phyloP scores from a whole-genome alignment of 1,140 invertebrate species.

The Oscheius sp. region DNA sequence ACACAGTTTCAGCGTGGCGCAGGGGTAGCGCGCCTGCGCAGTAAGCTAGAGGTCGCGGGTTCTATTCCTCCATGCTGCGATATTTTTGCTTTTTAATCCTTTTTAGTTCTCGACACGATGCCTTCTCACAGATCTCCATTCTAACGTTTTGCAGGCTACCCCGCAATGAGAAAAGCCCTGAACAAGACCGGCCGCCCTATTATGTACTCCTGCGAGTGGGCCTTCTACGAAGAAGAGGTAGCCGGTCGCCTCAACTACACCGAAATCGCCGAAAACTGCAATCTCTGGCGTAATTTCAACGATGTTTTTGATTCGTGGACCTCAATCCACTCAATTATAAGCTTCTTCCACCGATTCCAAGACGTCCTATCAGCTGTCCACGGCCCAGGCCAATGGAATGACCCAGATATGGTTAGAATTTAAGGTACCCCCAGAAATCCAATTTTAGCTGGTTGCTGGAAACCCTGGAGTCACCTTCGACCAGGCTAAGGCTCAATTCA shows the following conservation, averaged over 20 bases:
- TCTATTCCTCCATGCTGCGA: too few species aligned
- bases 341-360: slow-evolving; percentile 90
- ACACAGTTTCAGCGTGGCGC: too few species aligned
- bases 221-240: slow-evolving; percentile 64
- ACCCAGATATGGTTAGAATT: slow-evolving; percentile 84
- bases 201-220: slow-evolving; percentile 96
- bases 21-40: too few species aligned
- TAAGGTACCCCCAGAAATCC: neutral
- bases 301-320: slow-evolving; percentile 85
- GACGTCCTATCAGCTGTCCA: slow-evolving; percentile 82
- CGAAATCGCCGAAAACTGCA: slow-evolving; percentile 81
- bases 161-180: slow-evolving; percentile 80
- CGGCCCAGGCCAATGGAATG: slow-evolving; percentile 94
- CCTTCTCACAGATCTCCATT: too few species aligned
- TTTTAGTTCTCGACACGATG: too few species aligned
- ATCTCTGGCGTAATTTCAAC: slow-evolving; percentile 92
- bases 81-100: too few species aligned
- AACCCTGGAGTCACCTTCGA: slow-evolving; percentile 93
- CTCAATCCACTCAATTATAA: slow-evolving; percentile 83
- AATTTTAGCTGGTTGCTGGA: slow-evolving; percentile 81
- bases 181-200: slow-evolving; percentile 85
- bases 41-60: too few species aligned
- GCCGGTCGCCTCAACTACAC: slow-evolving; percentile 72
- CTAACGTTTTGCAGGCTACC: slow-evolving; percentile 82
- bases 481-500: slow-evolving; percentile 93